Evolutionary conservation across 2,113 vertebrate genomes (phyloP).

Genomic region (Microcebus griseorufus): DNA sequence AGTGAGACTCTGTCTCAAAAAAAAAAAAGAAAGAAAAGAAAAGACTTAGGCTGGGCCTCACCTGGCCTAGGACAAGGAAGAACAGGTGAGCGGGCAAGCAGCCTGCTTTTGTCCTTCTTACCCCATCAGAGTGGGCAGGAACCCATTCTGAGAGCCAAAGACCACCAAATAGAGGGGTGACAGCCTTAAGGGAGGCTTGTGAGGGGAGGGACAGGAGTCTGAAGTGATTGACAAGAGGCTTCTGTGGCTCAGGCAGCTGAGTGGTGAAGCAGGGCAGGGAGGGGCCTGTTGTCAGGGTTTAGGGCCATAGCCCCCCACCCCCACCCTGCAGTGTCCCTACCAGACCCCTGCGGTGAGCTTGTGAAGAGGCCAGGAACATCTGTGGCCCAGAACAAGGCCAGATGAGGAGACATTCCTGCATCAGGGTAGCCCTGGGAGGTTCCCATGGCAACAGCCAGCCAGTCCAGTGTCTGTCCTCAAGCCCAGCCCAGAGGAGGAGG

Average conservation of each 20-base stretch:
- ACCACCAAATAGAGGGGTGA: background rate
- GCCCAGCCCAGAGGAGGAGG: background rate
- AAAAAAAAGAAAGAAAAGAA: too few relatives aligned
- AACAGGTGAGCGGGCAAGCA: background rate
- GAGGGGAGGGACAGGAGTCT: background rate
- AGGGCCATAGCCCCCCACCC: background rate
- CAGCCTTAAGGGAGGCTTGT: background rate
- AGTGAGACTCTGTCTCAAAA: too few relatives aligned
- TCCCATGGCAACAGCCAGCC: conserved; percentile 31
- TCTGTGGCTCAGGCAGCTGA: background rate
- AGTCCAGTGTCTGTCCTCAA: background rate
- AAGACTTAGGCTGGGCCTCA: background rate
- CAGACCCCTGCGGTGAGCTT: background rate
- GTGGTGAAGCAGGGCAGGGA: background rate
- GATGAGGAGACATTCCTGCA: background rate
- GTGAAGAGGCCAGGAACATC: background rate
- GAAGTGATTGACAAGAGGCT: background rate
- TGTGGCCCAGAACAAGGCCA: background rate
- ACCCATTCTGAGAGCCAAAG: background rate
- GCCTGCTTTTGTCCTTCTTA: background rate
- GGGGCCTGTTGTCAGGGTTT: background rate
- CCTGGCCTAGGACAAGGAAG: background rate
- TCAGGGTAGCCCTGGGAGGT: background rate
- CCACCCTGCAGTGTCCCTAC: background rate
- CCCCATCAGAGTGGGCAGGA: background rate